Base-by-base conservation (phyloP, 2,888 invertebrate genomes). In the Parnassius apollo region DNA sequence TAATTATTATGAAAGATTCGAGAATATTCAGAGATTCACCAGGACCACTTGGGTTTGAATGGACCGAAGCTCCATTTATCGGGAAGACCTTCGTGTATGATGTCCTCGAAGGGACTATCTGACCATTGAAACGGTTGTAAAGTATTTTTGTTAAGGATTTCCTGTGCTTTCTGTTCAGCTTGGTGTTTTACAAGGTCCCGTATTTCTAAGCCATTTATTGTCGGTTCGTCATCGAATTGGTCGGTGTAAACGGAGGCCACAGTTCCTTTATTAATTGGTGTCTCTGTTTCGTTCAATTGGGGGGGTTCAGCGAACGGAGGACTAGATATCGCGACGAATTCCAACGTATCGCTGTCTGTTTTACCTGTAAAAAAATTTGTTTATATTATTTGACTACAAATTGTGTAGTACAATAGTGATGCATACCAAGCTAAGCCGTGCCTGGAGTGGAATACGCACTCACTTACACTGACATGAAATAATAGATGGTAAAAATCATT, bases 41-140 rank as follows among this genome's bases (percentile, higher is more conserved):
- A 94, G 59, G 91, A 89, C 94, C 94, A 95, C 65, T 82, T 78
- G 18, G 93, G 93, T 63, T 82, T 79, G 54, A 94, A 88, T 1
- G 94, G 93, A 46, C 93, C 87, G 77, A 96, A 97, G 56, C 93
- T 88, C 93, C 96, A 97, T 55, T 92, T 80, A 71, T 96, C 95
- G 0, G 97, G 96, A 10, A 96, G 94, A 2, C 96, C 96, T 66
- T 93, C 79, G 74, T 96, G 97, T 0, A 94, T 91, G 57, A 82
- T 76, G 64, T 93, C 87, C 2, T 89, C 91, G 73, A 95, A 95
- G 66, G 92, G 92, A 67, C 94, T 93, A 58, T 93, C 93, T 59
- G 95, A 94, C 97, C 97, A 97, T 74, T 94, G 93, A 83, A 97
- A 97, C 0, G 96, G 94, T 60, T 83, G 83, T 9, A 91, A 75